phyloP scores from a whole-genome alignment of 1,140 invertebrate species.

The Trichonephila clavipes region DNA sequence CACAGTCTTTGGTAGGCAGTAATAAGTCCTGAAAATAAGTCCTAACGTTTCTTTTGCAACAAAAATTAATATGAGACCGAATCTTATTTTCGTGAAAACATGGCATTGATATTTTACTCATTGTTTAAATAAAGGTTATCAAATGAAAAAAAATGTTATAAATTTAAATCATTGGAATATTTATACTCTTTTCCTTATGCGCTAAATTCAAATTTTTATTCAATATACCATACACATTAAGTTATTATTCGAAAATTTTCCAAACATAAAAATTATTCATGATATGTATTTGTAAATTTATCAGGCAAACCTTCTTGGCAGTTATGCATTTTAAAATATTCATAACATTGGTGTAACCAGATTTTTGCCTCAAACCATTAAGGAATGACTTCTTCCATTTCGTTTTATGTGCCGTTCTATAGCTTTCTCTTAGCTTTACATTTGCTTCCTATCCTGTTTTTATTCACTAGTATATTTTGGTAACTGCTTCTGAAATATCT shows the following conservation, averaged over 20 bases:
- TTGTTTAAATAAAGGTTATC: no score
- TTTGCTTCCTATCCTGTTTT: not conserved
- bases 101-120: no score
- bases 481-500: not conserved
- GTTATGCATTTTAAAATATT: not conserved
- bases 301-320: not conserved
- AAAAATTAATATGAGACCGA: no score
- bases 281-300: not conserved
- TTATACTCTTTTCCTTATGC: no score
- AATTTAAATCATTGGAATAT: no score
- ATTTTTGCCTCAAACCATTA: not conserved
- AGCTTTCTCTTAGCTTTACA: not conserved
- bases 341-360: not conserved
- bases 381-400: conserved; percentile 7
- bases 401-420: not conserved
- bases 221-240: no score
- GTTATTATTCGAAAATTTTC: not conserved
- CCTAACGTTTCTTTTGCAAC: no score
- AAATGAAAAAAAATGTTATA: no score
- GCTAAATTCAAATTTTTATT: no score
- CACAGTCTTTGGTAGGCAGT: no score
- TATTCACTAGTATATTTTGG: not conserved
- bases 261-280: not conserved
- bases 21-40: no score
- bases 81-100: no score